A percentile compares a stretch with the other conserved stretches of the same genome.
Conservation (phyloP, 2,888 invertebrate species). For the Criorhina ranunculi region DNA sequence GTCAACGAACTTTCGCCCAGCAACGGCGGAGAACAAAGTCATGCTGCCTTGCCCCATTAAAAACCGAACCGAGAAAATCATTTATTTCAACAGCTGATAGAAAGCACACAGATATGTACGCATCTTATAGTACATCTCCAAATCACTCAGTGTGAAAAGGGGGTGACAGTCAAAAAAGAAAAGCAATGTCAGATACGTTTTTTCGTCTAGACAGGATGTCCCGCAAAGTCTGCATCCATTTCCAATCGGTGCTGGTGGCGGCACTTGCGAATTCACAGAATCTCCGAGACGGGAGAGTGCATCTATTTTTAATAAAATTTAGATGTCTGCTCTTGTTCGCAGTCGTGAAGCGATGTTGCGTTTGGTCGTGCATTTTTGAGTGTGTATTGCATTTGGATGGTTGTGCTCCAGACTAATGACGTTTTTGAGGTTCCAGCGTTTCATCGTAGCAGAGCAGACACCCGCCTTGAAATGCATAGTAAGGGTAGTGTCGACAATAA, state of each 20-base stretch:
- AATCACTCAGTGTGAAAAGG: slow-evolving; percentile 39
- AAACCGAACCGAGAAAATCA: slow-evolving; percentile 37
- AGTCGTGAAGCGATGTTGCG: background rate
- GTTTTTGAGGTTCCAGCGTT: slow-evolving; percentile 46
- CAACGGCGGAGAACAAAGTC: slow-evolving; percentile 26
- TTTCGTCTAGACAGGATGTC: slow-evolving; percentile 75
- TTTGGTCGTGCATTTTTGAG: slow-evolving; percentile 10
- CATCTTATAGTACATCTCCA: slow-evolving; percentile 15
- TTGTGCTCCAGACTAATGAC: slow-evolving; percentile 57
- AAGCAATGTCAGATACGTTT: slow-evolving; percentile 65
- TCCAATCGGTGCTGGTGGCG: slow-evolving; percentile 23
- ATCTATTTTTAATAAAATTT: slow-evolving; percentile 64
- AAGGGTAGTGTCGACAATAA: slow-evolving; percentile 32
- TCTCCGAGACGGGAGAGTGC: slow-evolving; percentile 39
- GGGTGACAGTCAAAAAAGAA: slow-evolving; percentile 64
- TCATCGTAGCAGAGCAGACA: slow-evolving; percentile 20
- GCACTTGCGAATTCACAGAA: slow-evolving; percentile 60
- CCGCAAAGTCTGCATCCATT: slow-evolving; percentile 65
- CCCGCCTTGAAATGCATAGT: slow-evolving; percentile 37
- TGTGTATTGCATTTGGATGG: slow-evolving; percentile 13
- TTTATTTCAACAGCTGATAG: slow-evolving; percentile 67
- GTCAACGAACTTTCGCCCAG: slow-evolving; percentile 56
- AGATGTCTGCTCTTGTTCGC: slow-evolving; percentile 19
- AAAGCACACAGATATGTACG: slow-evolving; percentile 49
- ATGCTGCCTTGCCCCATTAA: slow-evolving; percentile 38